Base-by-base conservation (phyloP, 1,140 invertebrate species). In the Thaumetopoea pityocampa region DNA sequence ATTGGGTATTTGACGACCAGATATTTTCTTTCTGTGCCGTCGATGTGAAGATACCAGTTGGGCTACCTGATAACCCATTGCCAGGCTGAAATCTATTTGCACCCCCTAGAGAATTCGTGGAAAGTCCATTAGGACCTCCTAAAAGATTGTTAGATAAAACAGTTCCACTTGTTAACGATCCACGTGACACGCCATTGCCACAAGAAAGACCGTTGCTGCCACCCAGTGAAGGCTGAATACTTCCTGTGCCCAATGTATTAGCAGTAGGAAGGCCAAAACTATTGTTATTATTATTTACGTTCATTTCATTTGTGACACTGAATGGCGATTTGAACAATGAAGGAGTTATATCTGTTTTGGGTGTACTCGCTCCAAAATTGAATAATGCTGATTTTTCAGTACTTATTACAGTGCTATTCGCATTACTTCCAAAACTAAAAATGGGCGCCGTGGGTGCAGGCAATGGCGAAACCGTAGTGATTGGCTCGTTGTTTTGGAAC, bases 361-460 rank as follows among this genome's bases (percentile, higher is more conserved):
- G 41, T 32, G 57, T 57, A 28, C 58, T 65, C 48, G 9, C 12
- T 48, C 66, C 61, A 51, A 76, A 78, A 8, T 49, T 60, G 24
- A 78, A 76, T 22, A 74, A 74, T 42, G 68, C 67, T 1, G 74
- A 61, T 36, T 69, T 67, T 1, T 72, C 67, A 3, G 32, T 51
- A 4, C n/a, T n/a, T n/a, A n/a, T n/a, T n/a, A n/a, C n/a, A 22
- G 8, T n/a, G 27, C 5, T 38, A 24, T 49, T 38, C 27, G 45
- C 26, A 27, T 48, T 64, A 6, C 19, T 38, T 3, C 59, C 60
- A 35, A 80, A 77, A 48, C 51, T 71, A 33, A 77, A 80, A 18
- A 73, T 19, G 15, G 72, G 53, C 6, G 54, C 24, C n/a, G 56
- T 18, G 2, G 64, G 22, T 9, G 28, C 24, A 4, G 56, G 18